Percentiles rank a stretch among this genome's conserved stretches.
phyloP scores from a whole-genome alignment of 1,140 invertebrate genomes.

The Helicoverpa zea region DNA sequence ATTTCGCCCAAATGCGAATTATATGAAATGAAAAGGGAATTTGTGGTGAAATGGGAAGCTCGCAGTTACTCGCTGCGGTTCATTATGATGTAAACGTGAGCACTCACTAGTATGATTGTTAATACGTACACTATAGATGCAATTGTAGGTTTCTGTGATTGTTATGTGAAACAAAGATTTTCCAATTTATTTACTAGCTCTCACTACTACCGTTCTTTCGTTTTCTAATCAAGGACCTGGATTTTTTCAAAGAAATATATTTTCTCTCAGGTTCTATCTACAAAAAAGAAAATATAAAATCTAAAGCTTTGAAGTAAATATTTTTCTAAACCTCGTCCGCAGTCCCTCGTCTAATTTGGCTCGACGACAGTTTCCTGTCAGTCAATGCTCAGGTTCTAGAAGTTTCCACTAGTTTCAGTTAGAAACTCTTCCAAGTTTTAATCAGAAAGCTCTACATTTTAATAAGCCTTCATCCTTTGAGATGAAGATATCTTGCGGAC shows the following conservation, averaged over 20 bases:
- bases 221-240: no score
- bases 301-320: no score
- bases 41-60: neutral
- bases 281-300: no score
- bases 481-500: neutral
- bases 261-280: no score
- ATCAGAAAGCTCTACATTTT: neutral
- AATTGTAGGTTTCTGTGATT: no score
- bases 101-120: neutral
- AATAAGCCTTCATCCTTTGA: slow-evolving; percentile 19
- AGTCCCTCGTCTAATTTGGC: neutral
- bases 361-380: neutral
- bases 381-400: neutral
- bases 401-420: neutral
- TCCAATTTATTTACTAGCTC: no score
- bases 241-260: no score
- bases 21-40: slow-evolving; percentile 10
- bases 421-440: slow-evolving; percentile 1
- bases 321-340: no score
- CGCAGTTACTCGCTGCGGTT: neutral
- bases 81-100: slow-evolving; percentile 5
- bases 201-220: no score
- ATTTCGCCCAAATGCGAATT: neutral
- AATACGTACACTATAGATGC: neutral
- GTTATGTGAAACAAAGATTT: no score